Evolutionary conservation across 2,113 vertebrate species (phyloP).

Genomic region (Smithornis capensis): DNA sequence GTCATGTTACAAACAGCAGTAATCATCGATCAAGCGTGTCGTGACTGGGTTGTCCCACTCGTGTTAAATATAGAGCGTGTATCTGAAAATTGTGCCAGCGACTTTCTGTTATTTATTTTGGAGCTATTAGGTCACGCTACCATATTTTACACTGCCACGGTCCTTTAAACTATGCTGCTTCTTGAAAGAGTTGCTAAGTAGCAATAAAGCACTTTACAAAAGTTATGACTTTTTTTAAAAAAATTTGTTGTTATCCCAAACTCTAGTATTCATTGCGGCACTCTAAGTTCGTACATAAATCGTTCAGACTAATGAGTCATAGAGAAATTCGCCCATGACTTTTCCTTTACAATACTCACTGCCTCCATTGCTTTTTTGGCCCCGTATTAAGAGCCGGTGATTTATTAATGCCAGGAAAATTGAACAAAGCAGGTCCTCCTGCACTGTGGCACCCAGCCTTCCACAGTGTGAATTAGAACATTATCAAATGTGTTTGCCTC

Average conservation of each 20-base stretch:
- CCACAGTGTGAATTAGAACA: conserved; percentile 74
- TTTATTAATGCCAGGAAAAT: conserved; percentile 81
- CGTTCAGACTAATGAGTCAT: conserved; percentile 75
- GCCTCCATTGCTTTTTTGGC: conserved; percentile 65
- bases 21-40: conserved; percentile 20
- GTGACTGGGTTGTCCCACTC: conserved; percentile 23
- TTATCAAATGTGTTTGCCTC: conserved; percentile 74
- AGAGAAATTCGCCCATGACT: conserved; percentile 67
- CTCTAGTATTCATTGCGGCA: conserved; percentile 61
- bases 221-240: neutral
- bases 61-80: conserved; percentile 38
- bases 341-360: conserved; percentile 62
- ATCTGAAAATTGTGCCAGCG: conserved; percentile 2
- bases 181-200: conserved; percentile 48
- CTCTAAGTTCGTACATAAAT: conserved; percentile 69
- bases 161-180: conserved; percentile 21
- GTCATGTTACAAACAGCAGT: conserved; percentile 22
- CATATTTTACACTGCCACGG: conserved; percentile 40
- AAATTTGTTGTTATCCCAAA: conserved; percentile 65
- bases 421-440: conserved; percentile 75
- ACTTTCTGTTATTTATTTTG: conserved; percentile 53
- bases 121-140: conserved; percentile 29
- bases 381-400: conserved; percentile 68
- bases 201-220: conserved; percentile 34
- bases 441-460: conserved; percentile 72